phyloP scores from a whole-genome alignment of 2,797 vertebrate species.

The Tauraco hartlaubi region DNA sequence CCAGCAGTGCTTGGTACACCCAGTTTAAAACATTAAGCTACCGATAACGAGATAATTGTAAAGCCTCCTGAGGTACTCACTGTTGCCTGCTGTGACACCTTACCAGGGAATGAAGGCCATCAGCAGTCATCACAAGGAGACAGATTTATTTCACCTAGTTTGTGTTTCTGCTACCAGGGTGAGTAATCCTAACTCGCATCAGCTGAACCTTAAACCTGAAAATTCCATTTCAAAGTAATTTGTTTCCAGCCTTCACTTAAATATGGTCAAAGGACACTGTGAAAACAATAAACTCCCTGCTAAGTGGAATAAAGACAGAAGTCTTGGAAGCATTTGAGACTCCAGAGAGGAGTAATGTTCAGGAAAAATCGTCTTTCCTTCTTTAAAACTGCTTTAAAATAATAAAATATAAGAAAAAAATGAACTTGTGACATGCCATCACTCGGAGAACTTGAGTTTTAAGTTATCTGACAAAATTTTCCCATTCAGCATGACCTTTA shows the following conservation, averaged over 20 bases:
- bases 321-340: background rate
- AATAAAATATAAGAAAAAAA: background rate
- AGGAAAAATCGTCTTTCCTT: background rate
- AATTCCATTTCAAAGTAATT: slow-evolving; percentile 22
- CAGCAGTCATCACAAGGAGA: background rate
- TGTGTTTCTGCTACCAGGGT: background rate
- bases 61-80: background rate
- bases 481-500: background rate
- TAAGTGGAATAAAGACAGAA: background rate
- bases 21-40: background rate
- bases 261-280: background rate
- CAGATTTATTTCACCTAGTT: slow-evolving; percentile 38
- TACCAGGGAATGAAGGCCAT: background rate
- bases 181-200: background rate
- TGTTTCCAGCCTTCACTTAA: slow-evolving; percentile 28
- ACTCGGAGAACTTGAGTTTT: background rate
- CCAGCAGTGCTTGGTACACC: background rate
- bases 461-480: background rate
- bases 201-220: slow-evolving; percentile 5
- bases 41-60: background rate
- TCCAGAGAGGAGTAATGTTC: background rate
- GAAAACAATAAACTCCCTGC: background rate
- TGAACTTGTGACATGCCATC: background rate
- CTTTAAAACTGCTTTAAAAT: background rate
- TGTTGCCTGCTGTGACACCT: background rate